A percentile compares a stretch with the other conserved stretches of the same genome.
phyloP scores from a whole-genome alignment of 2,113 vertebrate genomes.

The Sebastes fasciatus region DNA sequence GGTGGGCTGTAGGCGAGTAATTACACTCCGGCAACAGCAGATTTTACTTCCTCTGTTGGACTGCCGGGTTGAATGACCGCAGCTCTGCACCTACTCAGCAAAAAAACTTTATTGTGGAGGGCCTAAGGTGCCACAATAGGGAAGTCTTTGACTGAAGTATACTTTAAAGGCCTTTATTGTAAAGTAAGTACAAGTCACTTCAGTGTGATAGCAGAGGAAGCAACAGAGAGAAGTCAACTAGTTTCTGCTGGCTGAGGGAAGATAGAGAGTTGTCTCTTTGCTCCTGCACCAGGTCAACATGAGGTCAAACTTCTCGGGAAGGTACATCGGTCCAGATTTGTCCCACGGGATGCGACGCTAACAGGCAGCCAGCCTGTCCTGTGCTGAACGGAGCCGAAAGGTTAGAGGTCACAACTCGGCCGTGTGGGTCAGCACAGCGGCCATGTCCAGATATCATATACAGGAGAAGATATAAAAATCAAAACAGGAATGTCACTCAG shows the following conservation, averaged over 20 bases:
- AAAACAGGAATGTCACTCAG: neutral
- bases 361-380: slow-evolving; percentile 9
- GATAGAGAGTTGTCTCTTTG: slow-evolving; percentile 13
- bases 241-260: slow-evolving; percentile 2
- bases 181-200: slow-evolving; percentile 18
- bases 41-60: slow-evolving; percentile 48
- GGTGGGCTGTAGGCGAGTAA: slow-evolving; percentile 70
- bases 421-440: slow-evolving; percentile 16
- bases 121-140: slow-evolving; percentile 32
- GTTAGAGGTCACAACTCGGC: slow-evolving; percentile 24
- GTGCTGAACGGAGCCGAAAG: neutral
- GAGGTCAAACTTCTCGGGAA: slow-evolving; percentile 35
- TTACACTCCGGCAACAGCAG: slow-evolving; percentile 53
- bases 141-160: slow-evolving; percentile 19
- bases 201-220: neutral
- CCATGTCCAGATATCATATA: slow-evolving; percentile 12
- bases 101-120: slow-evolving; percentile 37
- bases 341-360: slow-evolving; percentile 11
- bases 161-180: slow-evolving; percentile 45
- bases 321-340: slow-evolving; percentile 5
- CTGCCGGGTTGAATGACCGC: slow-evolving; percentile 33
- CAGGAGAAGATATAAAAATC: neutral
- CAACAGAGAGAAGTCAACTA: neutral
- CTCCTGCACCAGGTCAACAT: slow-evolving; percentile 18
- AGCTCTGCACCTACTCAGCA: slow-evolving; percentile 49